Percentiles rank a stretch among this genome's conserved stretches.
Conservation (phyloP, 2,797 vertebrate genomes). For the Pterois miles region DNA sequence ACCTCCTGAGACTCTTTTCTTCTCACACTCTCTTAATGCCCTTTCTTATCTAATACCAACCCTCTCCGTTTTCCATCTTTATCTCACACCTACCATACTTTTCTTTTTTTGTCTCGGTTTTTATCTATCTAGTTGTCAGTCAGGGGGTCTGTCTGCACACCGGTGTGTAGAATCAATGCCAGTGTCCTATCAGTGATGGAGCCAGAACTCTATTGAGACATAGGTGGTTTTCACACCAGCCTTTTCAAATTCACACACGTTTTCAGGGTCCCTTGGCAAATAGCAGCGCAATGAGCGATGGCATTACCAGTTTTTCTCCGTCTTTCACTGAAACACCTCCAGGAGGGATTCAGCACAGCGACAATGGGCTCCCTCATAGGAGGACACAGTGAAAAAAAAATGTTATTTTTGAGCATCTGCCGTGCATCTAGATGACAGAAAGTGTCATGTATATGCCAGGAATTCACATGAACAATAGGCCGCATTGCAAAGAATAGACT, state of each 20-base stretch:
- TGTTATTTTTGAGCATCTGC: conserved; percentile 34
- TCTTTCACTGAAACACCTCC: conserved; percentile 65
- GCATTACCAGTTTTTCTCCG: conserved; percentile 62
- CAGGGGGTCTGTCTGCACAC: conserved; percentile 44
- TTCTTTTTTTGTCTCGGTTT: conserved; percentile 42
- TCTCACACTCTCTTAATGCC: conserved; percentile 27
- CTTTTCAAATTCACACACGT: conserved; percentile 66
- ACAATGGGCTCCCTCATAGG: conserved; percentile 60
- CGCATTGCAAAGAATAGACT: conserved; percentile 60
- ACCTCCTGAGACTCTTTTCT: conserved; percentile 44
- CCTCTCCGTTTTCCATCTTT: conserved; percentile 45
- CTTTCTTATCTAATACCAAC: conserved; percentile 44
- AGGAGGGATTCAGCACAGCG: conserved; percentile 47
- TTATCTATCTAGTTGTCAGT: conserved; percentile 68
- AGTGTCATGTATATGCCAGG: conserved; percentile 41
- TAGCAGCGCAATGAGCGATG: conserved; percentile 47
- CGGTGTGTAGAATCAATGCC: conserved; percentile 52
- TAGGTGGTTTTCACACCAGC: conserved; percentile 60
- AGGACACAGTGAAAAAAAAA: conserved; percentile 17
- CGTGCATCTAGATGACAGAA: conserved; percentile 48
- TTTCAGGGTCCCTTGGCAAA: conserved; percentile 61
- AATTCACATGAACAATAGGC: conserved; percentile 56
- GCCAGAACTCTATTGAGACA: conserved; percentile 62
- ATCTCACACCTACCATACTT: conserved; percentile 49
- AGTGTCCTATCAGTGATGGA: conserved; percentile 58